Base-by-base conservation (phyloP, 2,888 invertebrate species). In the Kryphioiulus occultus region DNA sequence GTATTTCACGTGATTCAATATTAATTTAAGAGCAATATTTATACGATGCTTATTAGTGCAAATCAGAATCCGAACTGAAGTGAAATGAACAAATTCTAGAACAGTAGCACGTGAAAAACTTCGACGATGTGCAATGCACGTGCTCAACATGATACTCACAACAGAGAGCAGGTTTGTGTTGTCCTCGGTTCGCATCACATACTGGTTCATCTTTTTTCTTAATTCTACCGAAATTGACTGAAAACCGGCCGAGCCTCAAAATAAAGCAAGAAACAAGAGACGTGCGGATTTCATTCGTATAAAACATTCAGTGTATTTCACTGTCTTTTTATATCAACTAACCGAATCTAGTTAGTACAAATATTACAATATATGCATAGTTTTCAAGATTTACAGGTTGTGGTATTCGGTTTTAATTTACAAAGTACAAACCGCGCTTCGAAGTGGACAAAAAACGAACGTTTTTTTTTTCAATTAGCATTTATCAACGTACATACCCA, bases 251-350 rank as follows among this genome's bases (percentile, higher is more conserved):
- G 42, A 42, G n/a, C n/a, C n/a, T n/a, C n/a, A n/a, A n/a, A 59
- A 59, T 17, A n/a, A 59, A n/a, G 59, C 17, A 15, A n/a, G 59
- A 59, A 59, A 59, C 59, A n/a, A 47, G 47, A 42, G 42, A 42
- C 47, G 17, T n/a, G n/a, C 47, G 47, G n/a, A n/a, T 59, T 42
- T 59, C 59, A n/a, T 59, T 59, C 59, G 59, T 59, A 59, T 59
- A 59, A 59, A 59, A 59, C 59, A 59, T 47, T 59, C 59, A n/a
- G 59, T 59, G 47, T 12, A 59, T 59, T 59, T 59, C 59, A 59
- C 59, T n/a, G 59, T 59, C 59, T 59, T 59, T 59, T 59, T 59
- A 59, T 59, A 59, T 59, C 59, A 59, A 59, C 59, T 59, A 59
- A n/a, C 59, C 59, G 42, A 59, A n/a, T 59, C 59, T 59, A 59